Evolutionary conservation across 2,888 invertebrate species (phyloP).

Genomic region (Carabus problematicus): DNA sequence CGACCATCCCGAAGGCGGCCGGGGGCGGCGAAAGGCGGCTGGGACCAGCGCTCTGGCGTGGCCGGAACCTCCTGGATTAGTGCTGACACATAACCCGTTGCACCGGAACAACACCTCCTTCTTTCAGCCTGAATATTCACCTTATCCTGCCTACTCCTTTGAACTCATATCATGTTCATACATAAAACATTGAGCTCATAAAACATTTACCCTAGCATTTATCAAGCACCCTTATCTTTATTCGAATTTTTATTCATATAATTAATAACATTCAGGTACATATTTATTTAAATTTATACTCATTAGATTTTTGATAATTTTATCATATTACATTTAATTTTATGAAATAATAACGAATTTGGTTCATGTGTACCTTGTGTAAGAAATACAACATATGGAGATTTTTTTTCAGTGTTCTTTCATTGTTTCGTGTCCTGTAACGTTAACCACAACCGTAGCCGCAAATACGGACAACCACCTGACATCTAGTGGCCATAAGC

Average conservation of each 20-base stretch:
- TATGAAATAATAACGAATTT: not conserved
- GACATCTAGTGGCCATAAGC: conserved; percentile 45
- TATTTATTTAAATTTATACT: not conserved
- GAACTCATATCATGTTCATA: not conserved
- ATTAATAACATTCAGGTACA: not conserved
- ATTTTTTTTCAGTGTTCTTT: conserved; percentile 25
- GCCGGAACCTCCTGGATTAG: conserved; percentile 16
- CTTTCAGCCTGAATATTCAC: not conserved
- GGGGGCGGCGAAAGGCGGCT: conserved; percentile 25
- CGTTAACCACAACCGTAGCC: conserved; percentile 34
- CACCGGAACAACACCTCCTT: conserved; percentile 16
- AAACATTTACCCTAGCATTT: too few relatives aligned
- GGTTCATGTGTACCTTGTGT: not conserved
- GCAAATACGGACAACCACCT: conserved; percentile 45
- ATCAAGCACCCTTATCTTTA: not conserved
- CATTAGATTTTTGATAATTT: not conserved
- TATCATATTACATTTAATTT: not conserved
- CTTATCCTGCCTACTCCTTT: not conserved
- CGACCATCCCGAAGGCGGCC: conserved; percentile 30
- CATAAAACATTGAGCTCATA: too few relatives aligned
- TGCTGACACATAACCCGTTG: conserved; percentile 15
- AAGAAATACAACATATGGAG: conserved; percentile 2
- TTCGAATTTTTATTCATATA: not conserved
- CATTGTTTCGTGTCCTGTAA: conserved; percentile 29
- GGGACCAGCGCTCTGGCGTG: conserved; percentile 24